phyloP scores from a whole-genome alignment of 2,797 vertebrate species.

The Megalops cyprinoides region DNA sequence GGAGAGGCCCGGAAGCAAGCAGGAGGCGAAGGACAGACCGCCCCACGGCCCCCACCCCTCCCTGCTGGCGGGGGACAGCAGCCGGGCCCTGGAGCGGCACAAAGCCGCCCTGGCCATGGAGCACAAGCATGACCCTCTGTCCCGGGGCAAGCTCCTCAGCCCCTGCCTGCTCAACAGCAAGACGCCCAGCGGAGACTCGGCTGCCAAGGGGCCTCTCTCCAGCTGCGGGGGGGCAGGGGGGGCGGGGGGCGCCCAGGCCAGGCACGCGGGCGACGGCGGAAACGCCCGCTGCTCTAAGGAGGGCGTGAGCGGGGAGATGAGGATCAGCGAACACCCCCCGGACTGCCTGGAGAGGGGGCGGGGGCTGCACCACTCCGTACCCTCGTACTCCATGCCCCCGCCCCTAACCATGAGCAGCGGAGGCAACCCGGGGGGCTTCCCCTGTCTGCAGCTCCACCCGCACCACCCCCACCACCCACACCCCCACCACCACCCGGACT shows the following conservation, averaged over 20 bases:
- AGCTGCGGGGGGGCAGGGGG: constrained; percentile 78
- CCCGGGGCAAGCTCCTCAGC: constrained; percentile 82
- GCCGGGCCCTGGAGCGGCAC: constrained; percentile 78
- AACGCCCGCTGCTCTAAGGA: constrained; percentile 85
- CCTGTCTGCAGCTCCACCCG: constrained; percentile 85
- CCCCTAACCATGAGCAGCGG: constrained; percentile 79
- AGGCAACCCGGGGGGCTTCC: constrained; percentile 80
- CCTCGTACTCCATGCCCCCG: constrained; percentile 86
- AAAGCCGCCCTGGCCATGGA: constrained; percentile 80
- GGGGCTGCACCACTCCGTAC: constrained; percentile 85
- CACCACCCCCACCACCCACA: constrained; percentile 86
- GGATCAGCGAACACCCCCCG: constrained; percentile 80
- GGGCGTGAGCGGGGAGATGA: constrained; percentile 75
- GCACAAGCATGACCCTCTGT: constrained; percentile 81
- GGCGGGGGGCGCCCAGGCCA: constrained; percentile 60
- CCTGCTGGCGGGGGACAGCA: constrained; percentile 74
- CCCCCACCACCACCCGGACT: constrained; percentile 79
- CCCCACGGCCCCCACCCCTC: constrained; percentile 52
- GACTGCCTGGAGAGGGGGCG: constrained; percentile 90
- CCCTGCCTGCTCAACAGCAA: constrained; percentile 90
- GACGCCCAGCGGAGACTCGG: constrained; percentile 82
- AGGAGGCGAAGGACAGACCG: constrained; percentile 77
- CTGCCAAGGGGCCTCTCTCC: constrained; percentile 74
- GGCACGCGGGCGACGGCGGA: constrained; percentile 67
- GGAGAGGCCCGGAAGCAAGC: constrained; percentile 77